phyloP scores from a whole-genome alignment of 1,140 invertebrate genomes.

The Bactericera cockerelli region DNA sequence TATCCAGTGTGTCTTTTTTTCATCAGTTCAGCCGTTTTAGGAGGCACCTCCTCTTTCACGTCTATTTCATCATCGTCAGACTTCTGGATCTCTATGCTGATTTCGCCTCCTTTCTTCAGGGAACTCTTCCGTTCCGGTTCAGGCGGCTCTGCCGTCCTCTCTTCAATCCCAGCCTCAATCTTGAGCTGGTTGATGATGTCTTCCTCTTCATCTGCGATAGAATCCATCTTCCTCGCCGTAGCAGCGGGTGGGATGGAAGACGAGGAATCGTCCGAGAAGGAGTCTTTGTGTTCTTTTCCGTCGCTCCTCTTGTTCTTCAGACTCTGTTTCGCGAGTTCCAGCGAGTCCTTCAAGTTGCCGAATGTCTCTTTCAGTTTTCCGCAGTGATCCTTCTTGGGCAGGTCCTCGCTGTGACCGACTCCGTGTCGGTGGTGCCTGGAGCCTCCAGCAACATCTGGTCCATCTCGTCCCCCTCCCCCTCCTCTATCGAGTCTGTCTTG shows the following conservation, averaged over 20 bases:
- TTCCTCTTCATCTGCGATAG: conserved; percentile 18
- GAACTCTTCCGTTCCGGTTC: not conserved
- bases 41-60: not conserved
- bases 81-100: not conserved
- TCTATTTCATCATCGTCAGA: not conserved
- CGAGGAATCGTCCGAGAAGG: not conserved
- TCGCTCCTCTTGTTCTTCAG: not conserved
- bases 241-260: too few species aligned
- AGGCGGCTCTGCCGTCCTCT: too few species aligned
- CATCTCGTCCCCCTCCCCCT: conserved; percentile 21
- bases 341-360: not conserved
- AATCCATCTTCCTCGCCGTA: not conserved
- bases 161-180: not conserved
- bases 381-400: not conserved
- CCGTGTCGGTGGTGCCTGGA: not conserved
- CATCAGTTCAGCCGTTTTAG: not conserved
- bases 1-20: not conserved
- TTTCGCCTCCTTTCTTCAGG: not conserved
- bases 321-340: conserved; percentile 3
- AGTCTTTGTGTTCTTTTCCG: not conserved
- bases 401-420: not conserved
- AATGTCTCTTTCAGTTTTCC: conserved; percentile 6
- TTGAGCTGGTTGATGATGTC: conserved; percentile 12
- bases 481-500: not conserved
- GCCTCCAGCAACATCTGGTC: not conserved